A percentile compares a stretch with the other conserved stretches of the same genome.
Conservation (phyloP, 2,113 vertebrate species). For the Datnioides undecimradiatus region DNA sequence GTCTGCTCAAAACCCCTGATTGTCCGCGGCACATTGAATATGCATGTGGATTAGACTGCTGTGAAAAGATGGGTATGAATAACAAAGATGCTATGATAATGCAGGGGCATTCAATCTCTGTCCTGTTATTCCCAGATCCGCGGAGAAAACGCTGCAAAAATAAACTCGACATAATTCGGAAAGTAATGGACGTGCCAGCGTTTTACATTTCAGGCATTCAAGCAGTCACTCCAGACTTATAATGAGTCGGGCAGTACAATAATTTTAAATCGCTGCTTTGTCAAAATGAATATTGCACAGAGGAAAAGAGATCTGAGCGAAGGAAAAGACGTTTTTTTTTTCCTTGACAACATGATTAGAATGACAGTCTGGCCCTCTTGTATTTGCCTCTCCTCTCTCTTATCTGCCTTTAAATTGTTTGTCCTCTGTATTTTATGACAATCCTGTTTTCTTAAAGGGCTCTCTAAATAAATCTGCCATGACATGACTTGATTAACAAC, state of each 20-base stretch:
- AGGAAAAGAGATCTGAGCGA: conserved; percentile 23
- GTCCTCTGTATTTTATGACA: conserved; percentile 33
- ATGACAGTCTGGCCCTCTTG: conserved; percentile 14
- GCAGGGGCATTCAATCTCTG: conserved; percentile 38
- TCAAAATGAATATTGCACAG: conserved; percentile 30
- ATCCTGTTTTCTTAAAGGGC: conserved; percentile 27
- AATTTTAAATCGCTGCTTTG: conserved; percentile 27
- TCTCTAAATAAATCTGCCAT: conserved; percentile 34
- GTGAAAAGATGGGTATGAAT: conserved; percentile 66
- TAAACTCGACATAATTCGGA: conserved; percentile 43
- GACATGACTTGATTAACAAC: conserved; percentile 33
- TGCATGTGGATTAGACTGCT: conserved; percentile 57
- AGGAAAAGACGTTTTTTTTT: not conserved
- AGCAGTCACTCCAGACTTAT: conserved; percentile 7
- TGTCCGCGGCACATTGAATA: conserved; percentile 57
- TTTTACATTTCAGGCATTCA: conserved; percentile 21
- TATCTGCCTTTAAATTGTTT: conserved; percentile 47
- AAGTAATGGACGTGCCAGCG: conserved; percentile 21
- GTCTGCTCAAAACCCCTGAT: conserved; percentile 57
- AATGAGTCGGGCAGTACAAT: conserved; percentile 24
- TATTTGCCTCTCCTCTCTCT: conserved; percentile 19
- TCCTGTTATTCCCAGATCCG: conserved; percentile 49
- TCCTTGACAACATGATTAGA: conserved; percentile 29
- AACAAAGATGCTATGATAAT: conserved; percentile 60
- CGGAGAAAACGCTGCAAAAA: conserved; percentile 34